phyloP scores from a whole-genome alignment of 2,888 invertebrate genomes.

The Melanophora roralis region DNA sequence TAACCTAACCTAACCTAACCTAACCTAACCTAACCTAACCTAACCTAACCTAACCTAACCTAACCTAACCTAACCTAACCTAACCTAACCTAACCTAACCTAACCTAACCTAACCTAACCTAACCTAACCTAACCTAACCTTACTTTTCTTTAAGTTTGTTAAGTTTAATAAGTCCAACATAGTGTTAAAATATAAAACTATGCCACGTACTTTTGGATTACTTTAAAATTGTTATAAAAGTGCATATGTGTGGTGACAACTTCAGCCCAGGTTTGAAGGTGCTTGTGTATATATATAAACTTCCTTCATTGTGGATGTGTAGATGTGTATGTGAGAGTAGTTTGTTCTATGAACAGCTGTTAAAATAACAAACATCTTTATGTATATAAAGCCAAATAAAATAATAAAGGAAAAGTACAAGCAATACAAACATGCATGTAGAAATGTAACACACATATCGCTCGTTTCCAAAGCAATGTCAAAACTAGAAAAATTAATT shows the following conservation, averaged over 20 bases:
- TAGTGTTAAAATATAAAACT: not conserved
- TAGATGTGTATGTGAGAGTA: not conserved
- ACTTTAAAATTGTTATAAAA: not conserved
- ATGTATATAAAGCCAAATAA: slow-evolving; percentile 6
- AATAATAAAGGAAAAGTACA: not conserved
- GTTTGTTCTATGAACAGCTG: not conserved
- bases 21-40: no score
- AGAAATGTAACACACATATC: no score
- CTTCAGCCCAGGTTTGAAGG: not conserved
- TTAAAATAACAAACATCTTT: slow-evolving; percentile 13
- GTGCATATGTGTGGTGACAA: not conserved
- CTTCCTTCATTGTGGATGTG: not conserved
- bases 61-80: no score
- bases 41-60: no score
- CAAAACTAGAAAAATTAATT: no score
- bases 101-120: no score
- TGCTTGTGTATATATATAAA: not conserved
- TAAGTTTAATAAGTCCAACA: slow-evolving; percentile 8
- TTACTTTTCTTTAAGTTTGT: no score
- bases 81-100: no score
- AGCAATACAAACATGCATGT: not conserved
- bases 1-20: no score
- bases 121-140: no score
- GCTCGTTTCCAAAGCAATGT: no score
- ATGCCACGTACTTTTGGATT: slow-evolving; percentile 31